Percentiles rank a stretch among this genome's conserved stretches.
Evolutionary conservation across 2,797 vertebrate species (phyloP).

Genomic region (Chelon auratus): DNA sequence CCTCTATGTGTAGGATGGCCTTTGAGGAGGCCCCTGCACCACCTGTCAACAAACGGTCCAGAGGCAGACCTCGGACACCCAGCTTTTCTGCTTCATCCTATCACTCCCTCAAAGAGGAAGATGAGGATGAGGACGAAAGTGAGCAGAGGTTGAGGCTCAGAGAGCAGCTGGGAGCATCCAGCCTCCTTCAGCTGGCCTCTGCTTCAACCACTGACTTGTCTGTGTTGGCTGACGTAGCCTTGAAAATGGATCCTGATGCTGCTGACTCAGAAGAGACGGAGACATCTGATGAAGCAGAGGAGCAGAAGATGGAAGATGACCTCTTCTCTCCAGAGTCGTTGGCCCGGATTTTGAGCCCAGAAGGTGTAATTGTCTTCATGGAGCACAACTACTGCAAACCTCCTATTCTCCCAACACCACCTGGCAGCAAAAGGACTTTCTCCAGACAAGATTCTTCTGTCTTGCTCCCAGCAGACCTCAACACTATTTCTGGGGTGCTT

Average conservation of each 20-base stretch:
- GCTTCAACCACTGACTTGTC: conserved; percentile 84
- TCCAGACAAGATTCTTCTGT: conserved; percentile 75
- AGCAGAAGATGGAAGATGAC: conserved; percentile 82
- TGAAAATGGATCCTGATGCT: conserved; percentile 82
- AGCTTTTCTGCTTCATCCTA: conserved; percentile 67
- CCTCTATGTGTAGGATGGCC: conserved; percentile 90
- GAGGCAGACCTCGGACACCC: conserved; percentile 78
- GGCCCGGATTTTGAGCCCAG: conserved; percentile 70
- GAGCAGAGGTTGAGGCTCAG: conserved; percentile 80
- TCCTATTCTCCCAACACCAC: conserved; percentile 59
- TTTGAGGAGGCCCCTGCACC: conserved; percentile 82
- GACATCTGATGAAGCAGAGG: conserved; percentile 89
- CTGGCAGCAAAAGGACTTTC: conserved; percentile 66
- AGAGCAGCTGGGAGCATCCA: conserved; percentile 85
- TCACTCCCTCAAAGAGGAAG: conserved; percentile 75
- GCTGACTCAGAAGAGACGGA: conserved; percentile 89
- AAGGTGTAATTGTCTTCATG: conserved; percentile 82
- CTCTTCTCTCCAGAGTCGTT: conserved; percentile 66
- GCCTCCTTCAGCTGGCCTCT: conserved; percentile 85
- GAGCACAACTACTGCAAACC: conserved; percentile 93
- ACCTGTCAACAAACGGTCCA: conserved; percentile 72
- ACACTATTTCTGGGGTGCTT: conserved; percentile 86
- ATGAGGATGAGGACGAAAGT: conserved; percentile 75
- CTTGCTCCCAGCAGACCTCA: conserved; percentile 81
- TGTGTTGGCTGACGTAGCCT: conserved; percentile 87